These are phyloP conservation scores for Euwallacea similis DNA, from an alignment of 1,140 invertebrate genomes.

Conservation along the genomic window DNA sequence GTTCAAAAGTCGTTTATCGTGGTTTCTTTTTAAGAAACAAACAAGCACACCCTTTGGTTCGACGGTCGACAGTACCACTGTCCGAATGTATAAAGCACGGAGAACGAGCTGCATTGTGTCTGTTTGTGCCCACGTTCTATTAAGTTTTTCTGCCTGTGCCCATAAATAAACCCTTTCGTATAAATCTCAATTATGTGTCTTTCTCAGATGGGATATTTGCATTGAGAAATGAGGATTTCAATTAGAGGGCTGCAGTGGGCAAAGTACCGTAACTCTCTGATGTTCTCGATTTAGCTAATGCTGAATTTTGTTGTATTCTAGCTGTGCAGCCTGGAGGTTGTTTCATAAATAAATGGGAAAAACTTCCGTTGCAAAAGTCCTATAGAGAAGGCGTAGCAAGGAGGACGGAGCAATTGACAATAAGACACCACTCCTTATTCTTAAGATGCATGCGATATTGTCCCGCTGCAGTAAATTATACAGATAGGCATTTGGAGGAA, in stretches of 20 bases:
- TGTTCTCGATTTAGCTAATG: no score
- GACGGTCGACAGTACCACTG: no score
- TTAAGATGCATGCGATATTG: neutral
- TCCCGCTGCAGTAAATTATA: conserved; percentile 1
- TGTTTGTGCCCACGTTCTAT: conserved; percentile 23
- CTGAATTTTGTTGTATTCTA: no score
- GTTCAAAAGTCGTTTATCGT: no score
- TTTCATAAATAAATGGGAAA: neutral
- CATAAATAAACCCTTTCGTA: conserved; percentile 37
- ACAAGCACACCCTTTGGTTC: no score
- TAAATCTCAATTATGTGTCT: conserved; percentile 30
- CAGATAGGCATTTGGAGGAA: no score
- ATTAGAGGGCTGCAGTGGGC: neutral
- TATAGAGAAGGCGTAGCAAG: conserved; percentile 14
- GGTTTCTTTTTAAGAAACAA: no score
- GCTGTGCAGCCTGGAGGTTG: no score
- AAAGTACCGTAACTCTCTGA: no score
- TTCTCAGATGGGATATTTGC: conserved; percentile 25
- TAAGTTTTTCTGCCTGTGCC: conserved; percentile 22
- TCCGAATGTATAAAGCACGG: no score
- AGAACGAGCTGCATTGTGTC: conserved; percentile 6
- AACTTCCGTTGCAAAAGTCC: neutral
- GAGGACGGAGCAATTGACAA: conserved; percentile 11
- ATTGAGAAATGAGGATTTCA: conserved; percentile 24
- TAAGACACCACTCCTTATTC: conserved; percentile 17